These are phyloP conservation scores for Dinocampus coccinellae DNA, from an alignment of 2,888 invertebrate genomes.

Conservation along the genomic window DNA sequence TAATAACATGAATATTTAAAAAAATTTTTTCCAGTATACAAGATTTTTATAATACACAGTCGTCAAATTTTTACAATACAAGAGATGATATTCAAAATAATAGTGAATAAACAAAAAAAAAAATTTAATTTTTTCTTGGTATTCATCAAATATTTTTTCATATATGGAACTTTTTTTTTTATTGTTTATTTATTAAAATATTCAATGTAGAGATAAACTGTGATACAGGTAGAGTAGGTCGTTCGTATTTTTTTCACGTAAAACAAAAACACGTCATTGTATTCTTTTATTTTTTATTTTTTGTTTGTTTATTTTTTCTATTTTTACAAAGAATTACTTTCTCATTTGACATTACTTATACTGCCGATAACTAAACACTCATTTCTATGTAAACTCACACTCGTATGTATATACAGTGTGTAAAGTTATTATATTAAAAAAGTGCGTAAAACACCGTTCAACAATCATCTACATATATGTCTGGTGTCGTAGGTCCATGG, in stretches of 20 bases:
- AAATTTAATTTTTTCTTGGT: too few relatives aligned
- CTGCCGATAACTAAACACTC: background rate
- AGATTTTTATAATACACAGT: background rate
- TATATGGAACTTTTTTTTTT: background rate
- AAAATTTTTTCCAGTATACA: too few relatives aligned
- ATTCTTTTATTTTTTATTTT: background rate
- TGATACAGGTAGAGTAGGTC: background rate
- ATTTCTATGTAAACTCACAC: slow-evolving; percentile 12
- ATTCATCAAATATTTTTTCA: too few relatives aligned
- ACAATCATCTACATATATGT: slow-evolving; percentile 1
- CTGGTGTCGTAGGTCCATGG: background rate
- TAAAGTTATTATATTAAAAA: slow-evolving; percentile 4
- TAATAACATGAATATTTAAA: too few relatives aligned
- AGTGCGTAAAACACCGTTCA: background rate
- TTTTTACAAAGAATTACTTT: background rate
- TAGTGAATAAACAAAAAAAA: too few relatives aligned
- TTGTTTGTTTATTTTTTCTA: background rate
- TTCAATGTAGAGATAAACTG: background rate
- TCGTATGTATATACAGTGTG: slow-evolving; percentile 15
- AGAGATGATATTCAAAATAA: background rate
- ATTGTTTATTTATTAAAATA: background rate
- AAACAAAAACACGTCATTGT: background rate
- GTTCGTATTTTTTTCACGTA: background rate
- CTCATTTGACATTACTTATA: background rate
- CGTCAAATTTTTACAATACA: background rate